Evolutionary conservation across 2,113 vertebrate genomes (phyloP), one percentile per base, ranked within the genome.

Genomic region (Erythrolamprus reginae): DNA sequence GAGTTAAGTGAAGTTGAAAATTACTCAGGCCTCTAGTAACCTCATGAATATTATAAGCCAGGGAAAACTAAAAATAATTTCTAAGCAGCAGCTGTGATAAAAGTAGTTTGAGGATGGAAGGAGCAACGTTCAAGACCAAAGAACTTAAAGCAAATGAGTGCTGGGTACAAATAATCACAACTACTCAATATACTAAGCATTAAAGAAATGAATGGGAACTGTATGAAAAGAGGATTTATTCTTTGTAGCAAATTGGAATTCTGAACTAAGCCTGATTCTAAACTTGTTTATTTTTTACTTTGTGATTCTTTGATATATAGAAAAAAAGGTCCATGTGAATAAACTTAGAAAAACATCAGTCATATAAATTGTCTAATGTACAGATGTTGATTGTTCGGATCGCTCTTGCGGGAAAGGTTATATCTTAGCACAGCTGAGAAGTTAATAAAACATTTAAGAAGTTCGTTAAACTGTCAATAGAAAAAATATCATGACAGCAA

Each of bases 401-500:
- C 33, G 28, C 26, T 45, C 70, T 82, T 51, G 28, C 24, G 70
- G 21, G 84, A 90, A 38, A 47, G 48, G 23, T 53, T 77, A 42
- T 17, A 13, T 26, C 38, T n/a, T 88, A 47, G 7, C 55, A 53
- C n/a, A 50, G 21, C 38, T 70, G 58, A 65, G 82, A 85, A 58
- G 28, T 90, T 77, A 50, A 82, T 83, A 65, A 58, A 90, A 84
- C 28, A 4, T 42, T 48, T 55, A 38, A 42, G 48, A 47, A 55
- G 70, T n/a, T 89, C 42, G 56, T 88, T 26, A 77, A 88, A 47
- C 28, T 38, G 42, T 12, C 84, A 77, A 89, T 86, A 87, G 56
- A 89, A 88, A 90, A 82, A 26, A 89, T 82, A 51, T 82, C 42
- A 61, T 90, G 82, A 90, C 48, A 82, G 82, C 83, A 89, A 82